Base-by-base conservation (phyloP, 37 sponge, comb jelly and placozoan species). In the Halisarca cf. caerulea region DNA sequence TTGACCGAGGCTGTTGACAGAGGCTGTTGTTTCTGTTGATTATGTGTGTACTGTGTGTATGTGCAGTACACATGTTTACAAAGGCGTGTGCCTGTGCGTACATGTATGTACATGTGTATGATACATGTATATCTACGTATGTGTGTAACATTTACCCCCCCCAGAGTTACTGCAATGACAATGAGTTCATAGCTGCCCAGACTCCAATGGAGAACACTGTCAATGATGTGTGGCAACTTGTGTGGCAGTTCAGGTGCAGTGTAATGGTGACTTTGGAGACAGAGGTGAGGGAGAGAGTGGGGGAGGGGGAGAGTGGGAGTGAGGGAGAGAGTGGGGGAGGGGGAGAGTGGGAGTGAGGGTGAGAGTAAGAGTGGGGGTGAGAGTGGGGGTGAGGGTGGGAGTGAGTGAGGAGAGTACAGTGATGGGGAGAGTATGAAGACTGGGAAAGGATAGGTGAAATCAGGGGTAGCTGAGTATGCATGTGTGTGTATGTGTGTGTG, bases 121-220 rank as follows among this genome's bases (percentile, higher is more conserved):
- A 11, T 47, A 47, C 11, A 11, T 47, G 51, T 47, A 11, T 47
- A 47, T 30, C 4, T 34, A 28, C 35, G 17, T 2, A 6, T 74
- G 44, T 40, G 45, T 74, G 45, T 43, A 24, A 20, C 64, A 8
- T 30, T 6, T 27, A 6, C 23, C 23, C 64, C 17, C 23, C 23
- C 64, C 21, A 74, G 78, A 45, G 71, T 41, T 69, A 83, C 73
- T 70, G 43, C 72, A 70, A 69, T 42, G 53, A 69, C 54, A 71
- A 69, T 32, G 84, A 69, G 53, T 83, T 58, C 73, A 83, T 83
- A 35, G 64, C 84, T 25, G 70, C 84, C 30, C 84, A 83, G 73
- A 54, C 57, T n/a, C 84, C 84, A 17, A 71, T 69, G 38, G 72
- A 69, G 30, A 45, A 32, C 15, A 83, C 84, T 43, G 72, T 83